phyloP scores from a whole-genome alignment of 2,888 invertebrate species.

The Ornithoptera alexandrae region DNA sequence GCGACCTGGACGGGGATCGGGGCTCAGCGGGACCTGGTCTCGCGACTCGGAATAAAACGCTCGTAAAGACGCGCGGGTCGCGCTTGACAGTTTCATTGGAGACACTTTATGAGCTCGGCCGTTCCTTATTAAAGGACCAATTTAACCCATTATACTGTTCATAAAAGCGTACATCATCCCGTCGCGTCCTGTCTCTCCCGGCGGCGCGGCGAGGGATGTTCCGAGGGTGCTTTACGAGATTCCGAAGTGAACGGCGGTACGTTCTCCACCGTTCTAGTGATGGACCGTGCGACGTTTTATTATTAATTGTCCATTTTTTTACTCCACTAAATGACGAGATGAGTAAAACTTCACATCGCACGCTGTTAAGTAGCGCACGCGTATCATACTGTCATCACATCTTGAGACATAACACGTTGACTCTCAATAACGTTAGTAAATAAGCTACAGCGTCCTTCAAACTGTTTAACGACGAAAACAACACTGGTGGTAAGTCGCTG shows the following conservation, averaged over 20 bases:
- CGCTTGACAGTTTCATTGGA: conserved; percentile 63
- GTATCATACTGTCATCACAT: too few species aligned
- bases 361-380: too few species aligned
- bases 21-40: conserved; percentile 39
- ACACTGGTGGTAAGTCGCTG: too few species aligned
- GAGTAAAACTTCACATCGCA: too few species aligned
- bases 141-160: conserved; percentile 77
- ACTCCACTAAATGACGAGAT: too few species aligned
- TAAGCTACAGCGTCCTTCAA: too few species aligned
- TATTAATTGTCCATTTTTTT: too few species aligned
- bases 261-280: conserved; percentile 63
- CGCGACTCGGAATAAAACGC: conserved; percentile 42
- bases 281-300: neutral
- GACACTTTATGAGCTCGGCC: conserved; percentile 64
- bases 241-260: conserved; percentile 64
- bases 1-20: conserved; percentile 29
- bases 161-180: conserved; percentile 76
- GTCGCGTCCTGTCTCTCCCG: conserved; percentile 60
- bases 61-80: conserved; percentile 52
- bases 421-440: too few species aligned
- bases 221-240: conserved; percentile 71
- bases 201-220: conserved; percentile 41
- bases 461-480: too few species aligned
- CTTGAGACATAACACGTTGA: too few species aligned
- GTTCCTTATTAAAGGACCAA: conserved; percentile 73